These are phyloP conservation scores for Plectrocnemia conspersa DNA, from an alignment of 1,140 invertebrate genomes.

Conservation along the genomic window DNA sequence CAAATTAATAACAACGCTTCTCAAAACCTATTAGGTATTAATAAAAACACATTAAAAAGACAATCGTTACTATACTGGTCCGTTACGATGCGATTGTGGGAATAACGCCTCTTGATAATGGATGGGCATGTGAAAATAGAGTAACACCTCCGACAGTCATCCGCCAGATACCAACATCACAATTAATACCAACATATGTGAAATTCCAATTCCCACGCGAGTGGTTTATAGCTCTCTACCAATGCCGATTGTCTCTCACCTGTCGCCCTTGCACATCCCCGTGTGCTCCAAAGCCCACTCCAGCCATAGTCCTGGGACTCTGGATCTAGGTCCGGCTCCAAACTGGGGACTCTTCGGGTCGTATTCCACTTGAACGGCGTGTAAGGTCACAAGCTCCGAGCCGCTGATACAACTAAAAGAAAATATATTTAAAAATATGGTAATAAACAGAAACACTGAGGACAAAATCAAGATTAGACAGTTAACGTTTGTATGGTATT, in stretches of 20 bases:
- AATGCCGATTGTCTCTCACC: conserved; percentile 46
- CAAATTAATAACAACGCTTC: too few relatives aligned
- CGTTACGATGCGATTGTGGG: background rate
- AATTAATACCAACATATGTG: conserved; percentile 2
- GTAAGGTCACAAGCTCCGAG: conserved; percentile 50
- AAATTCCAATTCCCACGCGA: background rate
- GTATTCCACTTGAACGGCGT: conserved; percentile 62
- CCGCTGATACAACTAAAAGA: conserved; percentile 52
- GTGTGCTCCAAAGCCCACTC: conserved; percentile 75
- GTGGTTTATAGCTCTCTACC: background rate
- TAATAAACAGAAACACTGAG: too few relatives aligned
- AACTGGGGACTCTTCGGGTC: conserved; percentile 62
- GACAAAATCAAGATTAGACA: too few relatives aligned
- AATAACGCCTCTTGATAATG: background rate
- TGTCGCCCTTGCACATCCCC: conserved; percentile 69
- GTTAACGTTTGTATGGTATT: too few relatives aligned
- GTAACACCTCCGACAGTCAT: background rate
- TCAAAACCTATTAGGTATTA: too few relatives aligned
- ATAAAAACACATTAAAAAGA: too few relatives aligned
- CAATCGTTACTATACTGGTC: background rate
- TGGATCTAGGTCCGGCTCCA: conserved; percentile 56
- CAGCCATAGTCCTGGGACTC: conserved; percentile 58
- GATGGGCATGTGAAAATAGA: background rate
- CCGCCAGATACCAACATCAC: background rate
- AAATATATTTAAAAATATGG: too few relatives aligned